Conservation (phyloP, 2,797 vertebrate species). For the Chelon labrosus region DNA sequence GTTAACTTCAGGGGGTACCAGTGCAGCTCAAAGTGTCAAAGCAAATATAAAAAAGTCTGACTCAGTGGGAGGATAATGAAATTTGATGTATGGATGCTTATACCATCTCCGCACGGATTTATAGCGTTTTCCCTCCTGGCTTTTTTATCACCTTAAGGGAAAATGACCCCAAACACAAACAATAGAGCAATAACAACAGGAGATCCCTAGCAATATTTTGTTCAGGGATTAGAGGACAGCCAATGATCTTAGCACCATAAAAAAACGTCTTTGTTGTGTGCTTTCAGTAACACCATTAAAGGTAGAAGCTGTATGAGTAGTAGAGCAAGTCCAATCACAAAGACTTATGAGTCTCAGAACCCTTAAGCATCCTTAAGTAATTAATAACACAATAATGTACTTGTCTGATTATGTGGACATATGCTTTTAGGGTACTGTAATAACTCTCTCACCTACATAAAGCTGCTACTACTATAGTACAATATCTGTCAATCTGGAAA, state of each 20-base stretch:
- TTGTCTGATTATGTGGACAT: background rate
- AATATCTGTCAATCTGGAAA: no score
- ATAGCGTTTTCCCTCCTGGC: conserved; percentile 20
- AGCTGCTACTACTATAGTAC: background rate
- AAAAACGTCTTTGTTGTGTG: background rate
- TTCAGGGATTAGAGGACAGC: background rate
- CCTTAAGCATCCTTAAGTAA: conserved; percentile 14
- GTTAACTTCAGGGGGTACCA: conserved; percentile 47
- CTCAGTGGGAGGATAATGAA: conserved; percentile 43
- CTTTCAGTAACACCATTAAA: background rate
- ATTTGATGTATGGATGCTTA: conserved; percentile 52
- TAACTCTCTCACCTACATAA: background rate
- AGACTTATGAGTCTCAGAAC: conserved; percentile 14
- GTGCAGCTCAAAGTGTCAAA: conserved; percentile 38
- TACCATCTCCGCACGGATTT: conserved; percentile 27
- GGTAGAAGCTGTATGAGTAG: background rate
- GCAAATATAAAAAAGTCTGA: conserved; percentile 51
- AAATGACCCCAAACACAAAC: conserved; percentile 27
- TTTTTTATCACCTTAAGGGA: conserved; percentile 48
- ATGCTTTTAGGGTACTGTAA: background rate
- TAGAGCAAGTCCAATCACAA: conserved; percentile 1
- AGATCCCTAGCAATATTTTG: conserved; percentile 8
- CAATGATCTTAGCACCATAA: background rate
- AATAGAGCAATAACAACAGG: conserved; percentile 31
- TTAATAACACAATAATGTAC: conserved; percentile 6